Percentiles rank a stretch among this genome's conserved stretches.
Conservation (phyloP, 2,888 invertebrate genomes). For the Parasteatoda lunata region DNA sequence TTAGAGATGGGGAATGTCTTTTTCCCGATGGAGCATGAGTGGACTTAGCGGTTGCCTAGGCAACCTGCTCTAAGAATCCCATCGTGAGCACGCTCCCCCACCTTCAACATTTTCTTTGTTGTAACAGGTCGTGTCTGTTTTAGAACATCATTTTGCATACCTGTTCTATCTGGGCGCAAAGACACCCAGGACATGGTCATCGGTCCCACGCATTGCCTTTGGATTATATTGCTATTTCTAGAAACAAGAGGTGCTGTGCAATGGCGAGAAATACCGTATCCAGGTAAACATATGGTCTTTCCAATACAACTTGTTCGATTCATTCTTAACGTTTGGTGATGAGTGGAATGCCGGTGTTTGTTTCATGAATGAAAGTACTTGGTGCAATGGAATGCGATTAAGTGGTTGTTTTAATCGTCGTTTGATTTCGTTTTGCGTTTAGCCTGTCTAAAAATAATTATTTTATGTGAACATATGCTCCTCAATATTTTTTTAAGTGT, state of each 20-base stretch:
- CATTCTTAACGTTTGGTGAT: no score
- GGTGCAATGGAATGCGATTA: no score
- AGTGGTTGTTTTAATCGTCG: no score
- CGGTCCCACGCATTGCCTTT: constrained; percentile 20
- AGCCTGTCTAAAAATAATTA: no score
- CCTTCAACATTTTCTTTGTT: not conserved
- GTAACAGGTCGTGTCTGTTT: not conserved
- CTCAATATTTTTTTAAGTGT: no score
- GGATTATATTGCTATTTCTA: constrained; percentile 21
- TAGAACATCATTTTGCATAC: not conserved
- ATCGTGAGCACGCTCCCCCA: not conserved
- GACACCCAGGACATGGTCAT: constrained; percentile 16
- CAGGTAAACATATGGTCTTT: constrained; percentile 51
- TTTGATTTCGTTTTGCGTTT: no score
- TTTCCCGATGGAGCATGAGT: constrained; percentile 19
- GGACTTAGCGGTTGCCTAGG: constrained; percentile 46
- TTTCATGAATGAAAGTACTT: no score
- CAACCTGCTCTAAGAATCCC: constrained; percentile 22
- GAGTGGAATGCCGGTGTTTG: no score
- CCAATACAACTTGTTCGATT: not conserved
- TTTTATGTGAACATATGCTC: no score
- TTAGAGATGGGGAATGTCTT: constrained; percentile 6
- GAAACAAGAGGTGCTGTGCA: constrained; percentile 15
- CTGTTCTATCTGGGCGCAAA: not conserved
- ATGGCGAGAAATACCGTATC: constrained; percentile 27